Percentiles rank a stretch among this genome's conserved stretches.
These are phyloP conservation scores for Halocaridina rubra DNA, from an alignment of 2,888 invertebrate species.

Conservation along the genomic window DNA sequence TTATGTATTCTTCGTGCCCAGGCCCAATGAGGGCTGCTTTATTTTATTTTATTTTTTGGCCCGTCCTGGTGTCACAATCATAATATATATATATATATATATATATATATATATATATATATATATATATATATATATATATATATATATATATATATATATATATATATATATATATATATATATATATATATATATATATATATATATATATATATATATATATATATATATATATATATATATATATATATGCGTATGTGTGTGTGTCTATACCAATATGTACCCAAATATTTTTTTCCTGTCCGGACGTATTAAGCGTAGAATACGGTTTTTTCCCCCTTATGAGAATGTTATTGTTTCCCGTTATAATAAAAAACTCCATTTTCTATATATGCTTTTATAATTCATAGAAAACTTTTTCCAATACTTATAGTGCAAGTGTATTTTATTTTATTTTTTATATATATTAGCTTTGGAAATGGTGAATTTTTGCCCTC, in stretches of 20 bases:
- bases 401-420: no score
- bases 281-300: not conserved
- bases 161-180: conserved; percentile 16
- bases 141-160: conserved; percentile 5
- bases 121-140: conserved; percentile 14
- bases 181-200: not conserved
- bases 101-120: not conserved
- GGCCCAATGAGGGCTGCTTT: not conserved
- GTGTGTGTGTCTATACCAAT: not conserved
- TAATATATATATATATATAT: not conserved
- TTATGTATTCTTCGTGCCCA: not conserved
- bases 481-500: no score
- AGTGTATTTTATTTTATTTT: no score
- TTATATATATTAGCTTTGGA: no score
- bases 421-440: no score
- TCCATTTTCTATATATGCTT: no score
- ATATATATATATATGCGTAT: not conserved
- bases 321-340: no score
- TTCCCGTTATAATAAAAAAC: no score
- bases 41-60: no score
- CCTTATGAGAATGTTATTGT: no score
- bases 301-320: no score
- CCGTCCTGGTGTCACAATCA: not conserved
- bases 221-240: not conserved
- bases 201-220: not conserved